Percentiles rank a stretch among this genome's conserved stretches.
phyloP scores from a whole-genome alignment of 2,113 vertebrate genomes.

The Gymnogyps californianus region DNA sequence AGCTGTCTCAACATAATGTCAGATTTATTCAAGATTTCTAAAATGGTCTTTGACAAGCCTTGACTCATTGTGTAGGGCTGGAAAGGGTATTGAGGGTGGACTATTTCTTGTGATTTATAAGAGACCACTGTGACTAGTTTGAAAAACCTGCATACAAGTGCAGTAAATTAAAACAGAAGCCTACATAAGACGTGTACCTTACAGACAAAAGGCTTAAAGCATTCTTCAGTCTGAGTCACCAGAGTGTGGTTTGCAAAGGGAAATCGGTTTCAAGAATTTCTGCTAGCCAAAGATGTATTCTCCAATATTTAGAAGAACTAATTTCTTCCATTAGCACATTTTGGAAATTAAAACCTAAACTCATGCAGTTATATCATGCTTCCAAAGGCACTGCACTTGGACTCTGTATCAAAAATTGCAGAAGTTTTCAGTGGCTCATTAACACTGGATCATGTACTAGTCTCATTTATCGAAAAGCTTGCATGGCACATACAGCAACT shows the following conservation, averaged over 20 bases:
- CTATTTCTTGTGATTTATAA: conserved; percentile 61
- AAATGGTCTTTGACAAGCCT: conserved; percentile 60
- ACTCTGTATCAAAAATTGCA: neutral
- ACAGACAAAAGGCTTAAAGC: conserved; percentile 42
- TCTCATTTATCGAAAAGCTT: neutral
- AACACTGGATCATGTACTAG: neutral
- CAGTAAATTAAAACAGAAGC: conserved; percentile 67
- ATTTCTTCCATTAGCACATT: neutral
- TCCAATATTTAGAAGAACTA: neutral
- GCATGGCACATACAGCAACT: neutral
- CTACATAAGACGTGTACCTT: conserved; percentile 30
- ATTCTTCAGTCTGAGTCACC: conserved; percentile 45
- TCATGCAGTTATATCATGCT: neutral
- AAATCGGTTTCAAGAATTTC: conserved; percentile 16
- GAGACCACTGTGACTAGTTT: conserved; percentile 52
- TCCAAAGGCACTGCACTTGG: neutral
- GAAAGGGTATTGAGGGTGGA: conserved; percentile 34
- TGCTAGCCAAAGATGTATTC: neutral
- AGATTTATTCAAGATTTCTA: conserved; percentile 63
- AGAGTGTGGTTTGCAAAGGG: conserved; percentile 19
- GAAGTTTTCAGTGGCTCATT: neutral
- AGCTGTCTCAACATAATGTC: conserved; percentile 69
- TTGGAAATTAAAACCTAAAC: conserved; percentile 1
- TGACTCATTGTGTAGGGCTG: conserved; percentile 30
- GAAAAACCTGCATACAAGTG: conserved; percentile 35